phyloP scores from a whole-genome alignment of 2,888 invertebrate genomes.

The Chalcosyrphus nemorum region DNA sequence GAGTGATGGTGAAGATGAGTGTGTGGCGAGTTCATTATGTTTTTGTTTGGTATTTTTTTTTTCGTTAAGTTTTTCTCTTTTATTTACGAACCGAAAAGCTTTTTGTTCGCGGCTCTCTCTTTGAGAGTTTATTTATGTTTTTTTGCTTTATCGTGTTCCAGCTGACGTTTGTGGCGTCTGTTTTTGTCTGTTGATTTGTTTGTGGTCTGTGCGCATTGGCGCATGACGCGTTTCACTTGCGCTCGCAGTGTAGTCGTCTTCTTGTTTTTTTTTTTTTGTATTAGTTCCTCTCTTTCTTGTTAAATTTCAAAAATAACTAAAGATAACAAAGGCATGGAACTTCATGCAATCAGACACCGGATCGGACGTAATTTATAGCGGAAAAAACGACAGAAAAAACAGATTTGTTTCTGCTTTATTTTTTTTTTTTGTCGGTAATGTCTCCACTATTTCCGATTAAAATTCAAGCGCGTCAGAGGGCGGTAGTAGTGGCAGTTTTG shows the following conservation, averaged over 20 bases:
- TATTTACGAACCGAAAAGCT: conserved; percentile 29
- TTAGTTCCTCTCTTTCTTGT: conserved; percentile 31
- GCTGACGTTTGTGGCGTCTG: conserved; percentile 18
- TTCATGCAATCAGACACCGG: conserved; percentile 65
- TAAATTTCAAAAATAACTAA: conserved; percentile 46
- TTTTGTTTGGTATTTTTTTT: too few relatives aligned
- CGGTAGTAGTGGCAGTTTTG: conserved; percentile 5
- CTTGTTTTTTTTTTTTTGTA: conserved; percentile 3
- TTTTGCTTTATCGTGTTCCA: neutral
- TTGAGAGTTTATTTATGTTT: conserved; percentile 7
- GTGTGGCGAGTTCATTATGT: conserved; percentile 58
- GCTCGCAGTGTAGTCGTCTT: conserved; percentile 8
- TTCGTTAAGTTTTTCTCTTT: conserved; percentile 47
- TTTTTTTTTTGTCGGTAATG: conserved; percentile 17
- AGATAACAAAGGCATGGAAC: conserved; percentile 61
- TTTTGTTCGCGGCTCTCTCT: conserved; percentile 28
- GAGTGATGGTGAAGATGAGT: conserved; percentile 53
- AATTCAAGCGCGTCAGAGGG: conserved; percentile 25
- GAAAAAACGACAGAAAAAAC: conserved; percentile 27
- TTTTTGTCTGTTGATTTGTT: conserved; percentile 21
- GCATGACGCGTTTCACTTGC: conserved; percentile 59
- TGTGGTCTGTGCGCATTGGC: conserved; percentile 61
- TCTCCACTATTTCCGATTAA: conserved; percentile 46
- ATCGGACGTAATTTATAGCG: conserved; percentile 68
- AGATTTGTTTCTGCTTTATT: neutral